Evolutionary conservation across 2,113 vertebrate genomes (phyloP).

Genomic region (Tupaia chinensis): DNA sequence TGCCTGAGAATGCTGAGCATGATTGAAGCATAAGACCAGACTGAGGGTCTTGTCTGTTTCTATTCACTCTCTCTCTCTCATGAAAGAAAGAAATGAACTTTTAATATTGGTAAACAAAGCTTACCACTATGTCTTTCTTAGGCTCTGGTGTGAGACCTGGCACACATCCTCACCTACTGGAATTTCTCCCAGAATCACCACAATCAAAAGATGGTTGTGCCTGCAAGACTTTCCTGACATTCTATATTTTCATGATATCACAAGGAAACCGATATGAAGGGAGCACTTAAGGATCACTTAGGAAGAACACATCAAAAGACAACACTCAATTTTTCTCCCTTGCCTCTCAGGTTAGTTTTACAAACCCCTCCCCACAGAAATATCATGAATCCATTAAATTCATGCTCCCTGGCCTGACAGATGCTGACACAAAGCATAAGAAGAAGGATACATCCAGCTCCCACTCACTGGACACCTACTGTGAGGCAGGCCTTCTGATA

Average conservation of each 20-base stretch:
- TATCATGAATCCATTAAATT: neutral
- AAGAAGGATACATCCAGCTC: neutral
- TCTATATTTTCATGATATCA: slow-evolving; percentile 31
- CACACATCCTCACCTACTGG: neutral
- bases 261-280: neutral
- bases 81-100: too few species aligned
- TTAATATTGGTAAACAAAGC: neutral
- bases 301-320: slow-evolving; percentile 30
- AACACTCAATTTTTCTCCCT: neutral
- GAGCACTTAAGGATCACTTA: neutral
- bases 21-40: too few species aligned
- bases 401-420: neutral
- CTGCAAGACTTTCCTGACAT: neutral
- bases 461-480: neutral
- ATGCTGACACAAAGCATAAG: neutral
- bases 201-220: neutral
- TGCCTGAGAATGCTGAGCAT: too few species aligned
- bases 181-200: neutral
- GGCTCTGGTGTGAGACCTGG: neutral
- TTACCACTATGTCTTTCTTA: neutral
- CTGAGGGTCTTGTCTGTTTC: too few species aligned
- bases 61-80: too few species aligned
- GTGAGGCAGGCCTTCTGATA: neutral
- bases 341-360: neutral
- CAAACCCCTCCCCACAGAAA: neutral